Evolutionary conservation across 2,888 invertebrate genomes (phyloP), one percentile per base, ranked within the genome.

Genomic region (Tenthredo scrophulariae): DNA sequence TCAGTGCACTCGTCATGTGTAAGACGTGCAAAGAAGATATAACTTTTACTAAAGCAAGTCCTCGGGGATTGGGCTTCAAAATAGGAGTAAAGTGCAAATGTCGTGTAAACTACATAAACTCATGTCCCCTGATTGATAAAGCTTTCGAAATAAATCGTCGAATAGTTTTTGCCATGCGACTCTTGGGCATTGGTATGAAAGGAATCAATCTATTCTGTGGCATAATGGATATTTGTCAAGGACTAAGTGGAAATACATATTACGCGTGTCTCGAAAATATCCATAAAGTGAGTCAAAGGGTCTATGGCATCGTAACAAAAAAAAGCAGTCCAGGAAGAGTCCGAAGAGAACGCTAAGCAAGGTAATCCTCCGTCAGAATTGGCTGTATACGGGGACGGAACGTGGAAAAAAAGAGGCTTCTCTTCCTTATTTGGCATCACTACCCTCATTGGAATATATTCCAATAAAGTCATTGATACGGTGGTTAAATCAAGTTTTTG

Each of bases 301-400:
- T 43, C 43, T 43, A 43, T 43, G 43, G 9, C 43, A 43, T 6
- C 43, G 43, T 43, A 79, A 58, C 54, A 10, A 85, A 79, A 22
- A 85, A 67, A 33, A n/a, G 26, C 22, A 86, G 85, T 79, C 18
- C 3, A 54, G n/a, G 85, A 86, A 85, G 22, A 82, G 62, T 85
- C 0, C 5, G 43, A 43, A 43, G 43, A 43, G 9, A 6, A 43
- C 6, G 43, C 1, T 43, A 43, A 43, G 10, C 43, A 9, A 0
- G 43, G 43, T 43, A 43, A 43, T 43, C 43, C 6, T 43, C 43
- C 0, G 43, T 43, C 7, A 1, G 0, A 43, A 43, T 43, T 87
- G 2, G 86, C 70, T 37, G 88, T 87, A n/a, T 87, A 85, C 1
- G 87, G 87, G 7, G 87, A 87, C 33, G 87, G 86, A 54, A 84